Conservation (phyloP, 2,113 vertebrate genomes). For the Chamaea fasciata region DNA sequence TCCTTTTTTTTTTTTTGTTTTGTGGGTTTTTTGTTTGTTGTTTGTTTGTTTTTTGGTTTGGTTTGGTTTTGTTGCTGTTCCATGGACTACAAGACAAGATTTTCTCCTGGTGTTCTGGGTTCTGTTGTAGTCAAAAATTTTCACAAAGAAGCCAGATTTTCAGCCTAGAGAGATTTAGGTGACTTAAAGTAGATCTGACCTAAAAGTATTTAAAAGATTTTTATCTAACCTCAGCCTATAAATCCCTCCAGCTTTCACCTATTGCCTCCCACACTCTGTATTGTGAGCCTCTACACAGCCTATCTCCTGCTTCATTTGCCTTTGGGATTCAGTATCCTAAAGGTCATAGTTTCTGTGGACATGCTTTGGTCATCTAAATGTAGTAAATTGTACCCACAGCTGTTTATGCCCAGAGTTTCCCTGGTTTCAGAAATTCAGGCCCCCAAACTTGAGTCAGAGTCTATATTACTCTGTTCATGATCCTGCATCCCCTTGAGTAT, state of each 20-base stretch:
- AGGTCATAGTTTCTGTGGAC: not conserved
- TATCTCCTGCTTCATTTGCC: not conserved
- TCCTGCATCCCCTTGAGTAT: not conserved
- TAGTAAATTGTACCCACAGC: not conserved
- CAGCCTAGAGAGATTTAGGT: not conserved
- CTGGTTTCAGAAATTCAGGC: not conserved
- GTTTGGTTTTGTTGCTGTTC: not conserved
- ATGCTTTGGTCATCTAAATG: not conserved
- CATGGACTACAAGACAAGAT: not conserved
- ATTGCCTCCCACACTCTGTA: not conserved
- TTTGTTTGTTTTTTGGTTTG: too few species aligned
- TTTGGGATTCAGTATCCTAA: not conserved
- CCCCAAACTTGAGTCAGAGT: not conserved
- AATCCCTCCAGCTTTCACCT: not conserved
- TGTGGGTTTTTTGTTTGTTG: too few species aligned
- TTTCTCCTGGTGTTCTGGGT: not conserved
- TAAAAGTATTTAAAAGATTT: constrained; percentile 8
- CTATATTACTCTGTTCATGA: not conserved
- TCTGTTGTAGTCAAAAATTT: not conserved
- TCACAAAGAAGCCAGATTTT: not conserved
- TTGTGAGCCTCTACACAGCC: not conserved
- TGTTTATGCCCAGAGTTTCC: not conserved
- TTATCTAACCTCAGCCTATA: not conserved
- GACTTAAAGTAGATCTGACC: not conserved
- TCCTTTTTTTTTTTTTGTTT: not conserved